Base-by-base conservation (phyloP, 1,140 invertebrate genomes). In the Oreohelix idahoensis region DNA sequence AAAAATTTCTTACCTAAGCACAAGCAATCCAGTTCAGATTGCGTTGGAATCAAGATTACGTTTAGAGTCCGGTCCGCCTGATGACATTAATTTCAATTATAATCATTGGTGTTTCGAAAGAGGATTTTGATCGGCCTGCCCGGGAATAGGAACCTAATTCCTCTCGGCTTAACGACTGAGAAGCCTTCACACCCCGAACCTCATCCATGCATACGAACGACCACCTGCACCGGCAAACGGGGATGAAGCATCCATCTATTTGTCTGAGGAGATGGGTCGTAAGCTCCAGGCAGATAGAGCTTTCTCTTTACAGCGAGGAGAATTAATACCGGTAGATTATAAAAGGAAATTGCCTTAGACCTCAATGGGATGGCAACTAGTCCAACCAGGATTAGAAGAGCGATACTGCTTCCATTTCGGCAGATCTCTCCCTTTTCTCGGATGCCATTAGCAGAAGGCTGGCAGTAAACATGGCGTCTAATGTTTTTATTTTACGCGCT, bases 61-160 rank as follows among this genome's bases (percentile, higher is more conserved):
- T 58, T 58, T n/a, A 20, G 17, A 58, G 20, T 17, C 53, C 15
- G 45, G 29, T 73, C n/a, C 5, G 5, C 20, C 63, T 77, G 79
- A 81, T 81, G 77, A 81, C 83, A 84, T 84, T 84, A 84, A 84
- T 84, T 84, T 84, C 83, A 84, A 84, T 84, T 84, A 84, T 81
- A 81, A 84, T 81, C 79, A 84, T 84, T 35, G 39, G 26, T 49
- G 83, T 71, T 66, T 70, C 70, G 10, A 26, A 49, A 26, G 32
- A 49, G 53, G 38, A 35, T 63, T 58, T 11, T 1, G 20, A 42
- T 23, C 11, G 51, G 35, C 49, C 5, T 35, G 39, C 10, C 4
- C 32, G 20, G n/a, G 73, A n/a, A 75, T 75, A 42, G 39, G 49
- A 38, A 2, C 39, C n/a, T 80, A 80, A 80, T 38, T 58, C 78